A percentile compares a stretch with the other conserved stretches of the same genome.
These are phyloP conservation scores for Microctonus brassicae DNA, from an alignment of 2,888 invertebrate genomes.

Conservation along the genomic window DNA sequence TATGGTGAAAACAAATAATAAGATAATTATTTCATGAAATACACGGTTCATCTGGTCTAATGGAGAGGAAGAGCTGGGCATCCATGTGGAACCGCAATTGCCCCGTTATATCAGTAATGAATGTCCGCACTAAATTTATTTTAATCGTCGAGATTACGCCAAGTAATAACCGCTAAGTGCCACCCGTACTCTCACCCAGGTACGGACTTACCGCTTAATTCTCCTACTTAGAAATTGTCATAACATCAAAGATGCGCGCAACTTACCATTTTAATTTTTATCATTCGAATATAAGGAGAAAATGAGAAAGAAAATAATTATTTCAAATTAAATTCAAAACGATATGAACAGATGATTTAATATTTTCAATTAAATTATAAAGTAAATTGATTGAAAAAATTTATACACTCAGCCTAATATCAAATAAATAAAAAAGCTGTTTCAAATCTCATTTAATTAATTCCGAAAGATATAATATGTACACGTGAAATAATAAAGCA, in stretches of 20 bases:
- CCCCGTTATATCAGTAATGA: constrained; percentile 55
- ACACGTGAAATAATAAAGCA: neutral
- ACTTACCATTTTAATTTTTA: neutral
- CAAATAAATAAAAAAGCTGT: too few relatives aligned
- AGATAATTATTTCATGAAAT: neutral
- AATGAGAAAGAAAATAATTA: neutral
- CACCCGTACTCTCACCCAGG: constrained; percentile 42
- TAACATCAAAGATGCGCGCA: constrained; percentile 15
- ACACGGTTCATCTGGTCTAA: constrained; percentile 13
- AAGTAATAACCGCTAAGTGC: constrained; percentile 64
- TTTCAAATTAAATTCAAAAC: too few relatives aligned
- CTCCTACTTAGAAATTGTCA: constrained; percentile 18
- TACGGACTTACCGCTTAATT: constrained; percentile 24
- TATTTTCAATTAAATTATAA: too few relatives aligned
- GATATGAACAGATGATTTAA: too few relatives aligned
- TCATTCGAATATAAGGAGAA: neutral
- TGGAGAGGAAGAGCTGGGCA: constrained; percentile 21
- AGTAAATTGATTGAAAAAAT: too few relatives aligned
- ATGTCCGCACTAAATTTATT: constrained; percentile 63
- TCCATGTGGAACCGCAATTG: constrained; percentile 14
- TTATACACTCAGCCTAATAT: too few relatives aligned
- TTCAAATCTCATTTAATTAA: neutral
- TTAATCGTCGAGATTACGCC: constrained; percentile 64
- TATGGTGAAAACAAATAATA: constrained; percentile 23
- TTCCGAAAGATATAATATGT: neutral